These are phyloP conservation scores for Gadopsis marmoratus DNA, from an alignment of 2,797 vertebrate genomes.

Conservation along the genomic window DNA sequence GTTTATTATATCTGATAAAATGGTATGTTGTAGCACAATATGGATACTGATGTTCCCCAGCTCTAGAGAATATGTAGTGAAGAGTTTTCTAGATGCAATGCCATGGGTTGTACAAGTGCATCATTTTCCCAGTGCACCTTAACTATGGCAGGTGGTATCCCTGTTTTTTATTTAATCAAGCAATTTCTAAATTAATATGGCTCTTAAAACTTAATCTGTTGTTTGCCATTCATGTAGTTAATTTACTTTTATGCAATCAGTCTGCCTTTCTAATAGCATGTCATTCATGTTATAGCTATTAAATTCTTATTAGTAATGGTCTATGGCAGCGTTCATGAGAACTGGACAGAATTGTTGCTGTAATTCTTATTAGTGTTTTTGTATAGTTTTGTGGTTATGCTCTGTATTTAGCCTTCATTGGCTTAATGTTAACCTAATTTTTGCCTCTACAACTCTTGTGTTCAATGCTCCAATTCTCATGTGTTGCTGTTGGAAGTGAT, in stretches of 20 bases:
- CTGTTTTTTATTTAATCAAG: background rate
- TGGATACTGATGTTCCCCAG: background rate
- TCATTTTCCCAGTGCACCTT: background rate
- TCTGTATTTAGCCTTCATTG: background rate
- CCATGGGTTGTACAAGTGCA: background rate
- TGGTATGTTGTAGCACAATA: background rate
- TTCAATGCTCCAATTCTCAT: background rate
- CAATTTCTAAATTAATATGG: background rate
- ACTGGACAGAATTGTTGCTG: no score
- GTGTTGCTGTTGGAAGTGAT: background rate
- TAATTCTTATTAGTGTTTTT: background rate
- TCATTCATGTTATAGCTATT: background rate
- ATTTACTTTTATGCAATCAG: background rate
- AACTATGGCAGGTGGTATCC: background rate
- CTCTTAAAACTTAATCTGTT: background rate
- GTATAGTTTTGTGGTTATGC: background rate
- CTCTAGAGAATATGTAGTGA: background rate
- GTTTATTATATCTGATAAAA: background rate
- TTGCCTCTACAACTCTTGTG: background rate
- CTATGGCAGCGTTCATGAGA: background rate
- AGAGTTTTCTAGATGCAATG: background rate
- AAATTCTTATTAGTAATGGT: no score
- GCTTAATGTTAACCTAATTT: background rate
- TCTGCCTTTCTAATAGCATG: background rate
- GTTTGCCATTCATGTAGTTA: background rate